Base-by-base conservation (phyloP, 2,113 vertebrate species). In the Syrrhaptes paradoxus region DNA sequence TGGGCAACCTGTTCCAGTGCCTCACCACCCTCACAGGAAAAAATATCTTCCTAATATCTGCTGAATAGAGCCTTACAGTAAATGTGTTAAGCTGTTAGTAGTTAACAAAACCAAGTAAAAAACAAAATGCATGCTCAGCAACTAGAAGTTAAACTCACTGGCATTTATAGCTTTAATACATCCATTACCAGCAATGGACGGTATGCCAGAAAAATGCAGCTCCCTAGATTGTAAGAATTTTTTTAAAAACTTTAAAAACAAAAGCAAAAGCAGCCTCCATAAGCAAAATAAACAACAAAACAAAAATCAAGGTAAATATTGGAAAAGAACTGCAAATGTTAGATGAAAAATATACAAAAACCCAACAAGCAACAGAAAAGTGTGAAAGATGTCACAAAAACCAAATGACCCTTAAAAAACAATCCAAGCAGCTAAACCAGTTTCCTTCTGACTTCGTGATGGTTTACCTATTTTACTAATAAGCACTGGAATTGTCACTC, bases 31-130 rank as follows among this genome's bases (percentile, higher is more conserved):
- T 41, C 41, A 41, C 41, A 41, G 41, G 41, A 41, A 41, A 41
- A 41, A 41, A 41, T 41, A 6, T 41, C 41, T 13, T 41, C 41
- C 41, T 41, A 41, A 41, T 41, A 41, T 98, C 98, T 98, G 97
- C 97, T 98, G 98, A 98, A 98, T 98, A 98, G 98, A 98, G 98
- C 97, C 98, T 97, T 97, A 96, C 95, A 95, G 88, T 97, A 97
- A 95, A 94, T 3, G 76, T 92, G 97, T 97, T 98, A 98, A 97
- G 97, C 57, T 97, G 97, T 98, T 98, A 98, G 98, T 97, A 90
- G 95, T 94, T 96, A 98, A 98, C 92, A 96, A 97, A 96, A 97
- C 87, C 93, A 95, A 90, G 85, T 95, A 97, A 98, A 98, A 94
- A 97, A 97, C 55, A 95, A 97, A 96, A 96, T 92, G 97, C 98